Percentiles rank a stretch among this genome's conserved stretches.
Evolutionary conservation across 2,113 vertebrate genomes (phyloP).

Genomic region (Engystomops pustulosus): DNA sequence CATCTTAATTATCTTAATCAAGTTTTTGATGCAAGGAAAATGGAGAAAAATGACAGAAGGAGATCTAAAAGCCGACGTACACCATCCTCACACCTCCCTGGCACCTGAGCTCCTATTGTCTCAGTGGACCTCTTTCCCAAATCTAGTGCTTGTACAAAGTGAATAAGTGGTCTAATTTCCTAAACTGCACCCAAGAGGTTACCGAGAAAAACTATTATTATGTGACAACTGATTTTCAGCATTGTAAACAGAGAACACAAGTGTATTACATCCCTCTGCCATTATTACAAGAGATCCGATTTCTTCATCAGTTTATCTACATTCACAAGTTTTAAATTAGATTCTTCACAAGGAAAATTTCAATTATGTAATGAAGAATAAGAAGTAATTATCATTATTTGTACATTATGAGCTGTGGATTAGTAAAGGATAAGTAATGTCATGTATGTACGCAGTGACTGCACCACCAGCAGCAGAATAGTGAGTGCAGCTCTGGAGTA

Average conservation of each 20-base stretch:
- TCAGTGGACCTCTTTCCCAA: slow-evolving; percentile 10
- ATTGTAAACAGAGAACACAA: not conserved
- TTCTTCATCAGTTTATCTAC: not conserved
- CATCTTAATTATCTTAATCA: slow-evolving; percentile 57
- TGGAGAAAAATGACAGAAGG: slow-evolving; percentile 57
- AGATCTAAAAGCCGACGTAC: slow-evolving; percentile 31
- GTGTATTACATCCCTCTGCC: not conserved
- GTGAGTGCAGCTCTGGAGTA: too few relatives aligned
- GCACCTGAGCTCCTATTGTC: slow-evolving; percentile 30
- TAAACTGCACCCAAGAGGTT: slow-evolving; percentile 9
- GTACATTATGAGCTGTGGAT: too few relatives aligned
- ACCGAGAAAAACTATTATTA: not conserved
- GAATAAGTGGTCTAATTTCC: slow-evolving; percentile 20
- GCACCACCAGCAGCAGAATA: too few relatives aligned
- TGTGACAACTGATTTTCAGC: slow-evolving; percentile 15
- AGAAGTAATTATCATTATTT: not conserved
- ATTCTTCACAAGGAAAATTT: not conserved
- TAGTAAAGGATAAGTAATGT: too few relatives aligned
- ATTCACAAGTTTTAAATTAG: not conserved
- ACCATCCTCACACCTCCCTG: not conserved
- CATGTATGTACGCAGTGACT: too few relatives aligned
- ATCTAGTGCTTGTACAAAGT: slow-evolving; percentile 5
- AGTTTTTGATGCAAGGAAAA: slow-evolving; percentile 51
- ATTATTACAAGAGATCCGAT: not conserved
- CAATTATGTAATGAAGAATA: not conserved